Conservation (phyloP, 2,797 vertebrate genomes). For the Danio jaintianensis region DNA sequence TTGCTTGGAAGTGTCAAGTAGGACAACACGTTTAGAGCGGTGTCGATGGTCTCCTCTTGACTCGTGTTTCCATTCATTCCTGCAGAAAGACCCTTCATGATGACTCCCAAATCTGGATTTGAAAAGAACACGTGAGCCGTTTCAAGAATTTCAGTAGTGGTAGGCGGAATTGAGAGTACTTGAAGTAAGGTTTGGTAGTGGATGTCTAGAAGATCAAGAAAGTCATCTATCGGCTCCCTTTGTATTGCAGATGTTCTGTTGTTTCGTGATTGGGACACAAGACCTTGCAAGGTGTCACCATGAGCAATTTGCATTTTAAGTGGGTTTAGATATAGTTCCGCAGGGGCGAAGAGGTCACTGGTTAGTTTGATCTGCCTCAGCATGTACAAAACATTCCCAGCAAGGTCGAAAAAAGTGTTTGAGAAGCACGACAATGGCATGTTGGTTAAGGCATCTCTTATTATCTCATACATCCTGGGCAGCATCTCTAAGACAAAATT, state of each 20-base stretch:
- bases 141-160: constrained; percentile 69
- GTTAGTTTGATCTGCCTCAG: constrained; percentile 65
- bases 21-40: constrained; percentile 69
- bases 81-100: constrained; percentile 70
- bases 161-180: constrained; percentile 65
- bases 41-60: constrained; percentile 70
- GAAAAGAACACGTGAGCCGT: constrained; percentile 73
- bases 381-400: constrained; percentile 64
- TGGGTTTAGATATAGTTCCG: constrained; percentile 40
- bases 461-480: constrained; percentile 61
- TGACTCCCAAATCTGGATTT: constrained; percentile 73
- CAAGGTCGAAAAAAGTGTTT: constrained; percentile 63
- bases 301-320: constrained; percentile 44
- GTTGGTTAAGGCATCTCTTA: constrained; percentile 43
- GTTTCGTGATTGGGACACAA: constrained; percentile 10
- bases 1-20: constrained; percentile 68
- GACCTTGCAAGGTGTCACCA: constrained; percentile 26
- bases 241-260: constrained; percentile 24
- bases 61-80: constrained; percentile 59
- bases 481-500: constrained; percentile 69
- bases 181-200: constrained; percentile 72
- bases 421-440: constrained; percentile 51
- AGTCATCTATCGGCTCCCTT: constrained; percentile 71
- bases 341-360: constrained; percentile 48
- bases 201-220: constrained; percentile 72